Evolutionary conservation across 2,888 invertebrate genomes (phyloP), one percentile per base, ranked within the genome.

Genomic region (Phragmatobia fuliginosa): DNA sequence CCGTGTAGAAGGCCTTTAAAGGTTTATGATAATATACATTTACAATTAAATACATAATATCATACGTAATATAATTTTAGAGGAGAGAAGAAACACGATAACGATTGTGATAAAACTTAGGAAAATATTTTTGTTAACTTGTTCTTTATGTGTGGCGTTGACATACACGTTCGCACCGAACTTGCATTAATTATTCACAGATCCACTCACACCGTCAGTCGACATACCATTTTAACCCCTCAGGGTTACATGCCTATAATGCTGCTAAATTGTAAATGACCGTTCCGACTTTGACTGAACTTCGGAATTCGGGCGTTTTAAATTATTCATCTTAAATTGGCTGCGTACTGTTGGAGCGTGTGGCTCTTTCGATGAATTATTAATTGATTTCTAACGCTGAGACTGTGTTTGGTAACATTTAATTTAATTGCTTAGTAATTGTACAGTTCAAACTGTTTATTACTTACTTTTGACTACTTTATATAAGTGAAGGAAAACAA

Each of bases 261-360:
- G 88, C 89, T 91, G 77, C 89, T 91, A 91, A 91, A 91, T 91
- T 90, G 87, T 91, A 88, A 89, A 91, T 91, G 90, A 87, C 90
- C 89, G 78, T 87, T 87, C 85, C 87, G 89, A 90, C 91, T 91
- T 90, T 88, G 90, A 88, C 82, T 83, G 87, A 89, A 90, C 88
- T 90, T 90, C 79, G 87, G 85, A 91, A 88, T 90, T 90, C 81
- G 86, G 86, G 80, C 85, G 80, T 84, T 84, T 81, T 92, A 85
- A 91, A 91, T 91, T 88, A 91, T 91, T 90, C 87, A 92, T 78
- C 76, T 83, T 83, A 90, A 88, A 88, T 90, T 88, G 89, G 86
- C 87, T 87, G 84, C 87, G 86, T 86, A 79, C 83, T 74, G 74
- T 77, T 66, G 66, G 70, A 70, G 78, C 76, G 78, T 84, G 83